Evolutionary conservation across 2,888 invertebrate species (phyloP), one percentile per base, ranked within the genome.

Genomic region (Ypsolopha sequella): DNA sequence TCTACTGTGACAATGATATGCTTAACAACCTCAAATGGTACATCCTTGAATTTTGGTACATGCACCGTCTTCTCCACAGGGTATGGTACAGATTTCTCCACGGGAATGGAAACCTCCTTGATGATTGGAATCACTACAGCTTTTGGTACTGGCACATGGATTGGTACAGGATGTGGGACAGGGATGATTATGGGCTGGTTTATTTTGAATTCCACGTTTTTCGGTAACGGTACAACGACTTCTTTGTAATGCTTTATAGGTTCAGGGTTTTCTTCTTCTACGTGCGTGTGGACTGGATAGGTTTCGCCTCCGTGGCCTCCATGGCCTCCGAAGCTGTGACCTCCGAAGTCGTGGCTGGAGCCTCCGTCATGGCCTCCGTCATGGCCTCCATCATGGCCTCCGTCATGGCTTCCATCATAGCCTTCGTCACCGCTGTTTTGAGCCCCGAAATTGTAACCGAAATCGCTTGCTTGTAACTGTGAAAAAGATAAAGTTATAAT

Each of bases 21-120:
- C 58, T 91, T 92, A 43, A 91, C 87, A 0, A 92, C 91, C 52
- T 89, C 89, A 24, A 92, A 90, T 1, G 92, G 92, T 4, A 91
- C 90, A 0, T 91, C 90, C 62, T 92, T 92, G 54, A 91, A 88
- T 52, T 89, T 89, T 0, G 91, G 91, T 36, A 91, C 89, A 36
- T 90, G 90, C 0, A 92, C 89, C 3, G 80, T 77, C 61, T 88
- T 91, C 57, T 91, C 91, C 0, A 92, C 91, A 0, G 91, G 90
- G 63, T 91, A 92, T 0, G 92, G 92, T 4, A 92, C 91, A 33
- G 92, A 91, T 64, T 91, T 92, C 61, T 92, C 92, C 0, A 92
- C 89, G 0, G 92, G 92, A 34, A 92, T 88, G 0, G 90, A 88
- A 1, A 92, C 87, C 58, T 92, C 92, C 64, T 91, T 92, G 36